Evolutionary conservation across 2,113 vertebrate species (phyloP), one percentile per base, ranked within the genome.

Genomic region (Melanocharis versteri): DNA sequence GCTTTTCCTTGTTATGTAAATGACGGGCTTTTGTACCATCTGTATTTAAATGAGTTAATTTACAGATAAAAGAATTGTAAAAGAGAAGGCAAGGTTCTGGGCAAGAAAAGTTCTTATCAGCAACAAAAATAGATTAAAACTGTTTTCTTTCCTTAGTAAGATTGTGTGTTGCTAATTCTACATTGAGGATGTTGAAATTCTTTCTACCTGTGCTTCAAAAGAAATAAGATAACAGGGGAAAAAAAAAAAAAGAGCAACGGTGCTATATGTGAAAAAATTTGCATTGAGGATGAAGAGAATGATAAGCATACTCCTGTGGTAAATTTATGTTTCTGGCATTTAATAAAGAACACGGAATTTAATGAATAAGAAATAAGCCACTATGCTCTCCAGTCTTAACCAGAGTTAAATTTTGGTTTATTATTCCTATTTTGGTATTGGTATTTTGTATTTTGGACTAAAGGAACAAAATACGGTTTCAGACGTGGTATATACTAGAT

Each of bases 1-100:
- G 45, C 71, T 95, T 89, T 58, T 76, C 61, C 83, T 89, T 95
- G 89, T 97, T 92, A 95, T 44, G 86, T 91, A 96, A 92, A 80
- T 95, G 86, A 47, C 1, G 13, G 19, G 37, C 83, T 96, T 92
- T 91, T 88, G 77, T 93, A 69, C 19, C 17, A 81, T 69, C 89
- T 76, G 7, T 76, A 91, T 80, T 93, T 93, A 81, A 94, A 92
- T 93, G 26, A 89, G 53, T 94, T 91, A 95, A 89, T 96, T 77
- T 84, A 85, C 68, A 95, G 84, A 95, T 96, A 88, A 89, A 81
- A 62, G 14, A 78, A 86, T 71, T 85, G 70, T 83, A 71, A 70
- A 89, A 88, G 9, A 81, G 40, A 88, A 88, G 61, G 45, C 31
- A 84, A 79, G 39, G 37, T 66, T 92, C 60, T 64, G 40, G 78